Conservation (phyloP, 2,888 invertebrate genomes). For the Spilarctia lutea region DNA sequence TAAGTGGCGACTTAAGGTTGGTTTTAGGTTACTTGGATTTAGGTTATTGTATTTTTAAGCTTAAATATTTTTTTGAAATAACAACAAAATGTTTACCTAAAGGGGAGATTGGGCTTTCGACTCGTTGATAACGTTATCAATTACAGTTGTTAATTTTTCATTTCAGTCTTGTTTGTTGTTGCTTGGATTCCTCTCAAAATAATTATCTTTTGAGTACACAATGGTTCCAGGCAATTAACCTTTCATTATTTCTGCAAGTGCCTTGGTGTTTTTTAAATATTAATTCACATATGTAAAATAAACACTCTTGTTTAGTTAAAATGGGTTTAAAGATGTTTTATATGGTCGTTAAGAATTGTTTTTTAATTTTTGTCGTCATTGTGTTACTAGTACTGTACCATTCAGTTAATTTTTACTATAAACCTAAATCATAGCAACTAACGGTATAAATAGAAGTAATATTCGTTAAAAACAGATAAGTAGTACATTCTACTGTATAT, state of each 20-base stretch:
- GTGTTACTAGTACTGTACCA: too few relatives aligned
- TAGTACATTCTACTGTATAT: too few relatives aligned
- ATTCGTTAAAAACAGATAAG: too few relatives aligned
- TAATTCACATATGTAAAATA: neutral
- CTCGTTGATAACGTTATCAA: constrained; percentile 48
- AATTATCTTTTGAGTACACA: constrained; percentile 29
- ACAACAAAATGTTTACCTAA: constrained; percentile 46
- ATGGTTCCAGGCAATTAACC: constrained; percentile 18
- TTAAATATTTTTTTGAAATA: constrained; percentile 47
- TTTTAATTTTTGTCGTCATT: neutral
- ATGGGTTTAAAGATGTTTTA: neutral
- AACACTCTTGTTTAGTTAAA: too few relatives aligned
- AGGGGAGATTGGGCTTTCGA: constrained; percentile 41
- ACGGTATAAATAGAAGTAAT: too few relatives aligned
- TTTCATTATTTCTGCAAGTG: constrained; percentile 12
- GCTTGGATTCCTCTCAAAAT: constrained; percentile 30
- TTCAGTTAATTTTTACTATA: too few relatives aligned
- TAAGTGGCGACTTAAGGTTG: constrained; percentile 12
- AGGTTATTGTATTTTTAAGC: constrained; percentile 20
- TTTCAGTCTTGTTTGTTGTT: constrained; percentile 38
- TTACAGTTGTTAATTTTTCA: constrained; percentile 56
- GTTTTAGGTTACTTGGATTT: constrained; percentile 19
- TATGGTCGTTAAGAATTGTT: neutral
- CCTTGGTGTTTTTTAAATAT: constrained; percentile 7
- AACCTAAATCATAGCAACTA: too few relatives aligned